phyloP scores from a whole-genome alignment of 2,888 invertebrate genomes.

The Scaptomyza cyrtandrae region DNA sequence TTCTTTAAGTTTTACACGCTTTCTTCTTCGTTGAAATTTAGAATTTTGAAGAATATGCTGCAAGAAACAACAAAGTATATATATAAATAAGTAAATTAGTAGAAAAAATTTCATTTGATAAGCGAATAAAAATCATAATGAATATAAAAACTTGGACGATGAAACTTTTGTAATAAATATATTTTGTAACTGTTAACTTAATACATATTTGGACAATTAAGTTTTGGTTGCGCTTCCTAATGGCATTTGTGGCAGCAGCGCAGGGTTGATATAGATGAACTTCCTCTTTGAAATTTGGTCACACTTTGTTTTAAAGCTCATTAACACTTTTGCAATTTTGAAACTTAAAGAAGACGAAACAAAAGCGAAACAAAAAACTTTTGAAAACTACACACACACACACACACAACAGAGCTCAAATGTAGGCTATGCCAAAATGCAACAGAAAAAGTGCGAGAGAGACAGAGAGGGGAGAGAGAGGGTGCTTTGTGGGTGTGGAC shows the following conservation, averaged over 20 bases:
- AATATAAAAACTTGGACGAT: no score
- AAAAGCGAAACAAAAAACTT: conserved; percentile 36
- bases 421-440: conserved; percentile 68
- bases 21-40: conserved; percentile 77
- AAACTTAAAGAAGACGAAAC: conserved; percentile 17
- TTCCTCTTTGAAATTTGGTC: conserved; percentile 6
- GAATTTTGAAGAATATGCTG: conserved; percentile 79
- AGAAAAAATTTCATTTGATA: no score
- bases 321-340: conserved; percentile 9
- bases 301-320: conserved; percentile 20
- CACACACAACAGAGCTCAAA: conserved; percentile 55
- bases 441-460: not conserved
- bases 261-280: not conserved
- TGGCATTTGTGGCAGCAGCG: not conserved
- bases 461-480: not conserved
- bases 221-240: not conserved
- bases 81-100: no score
- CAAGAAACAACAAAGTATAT: conserved; percentile 22
- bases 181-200: not conserved
- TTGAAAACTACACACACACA: conserved; percentile 21
- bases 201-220: not conserved
- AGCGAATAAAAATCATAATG: no score
- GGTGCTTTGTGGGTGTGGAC: not conserved
- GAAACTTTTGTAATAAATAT: not conserved
- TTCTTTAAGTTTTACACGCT: conserved; percentile 73